Evolutionary conservation across 2,888 invertebrate genomes (phyloP).

Genomic region (Pollenia griseotomentosa): DNA sequence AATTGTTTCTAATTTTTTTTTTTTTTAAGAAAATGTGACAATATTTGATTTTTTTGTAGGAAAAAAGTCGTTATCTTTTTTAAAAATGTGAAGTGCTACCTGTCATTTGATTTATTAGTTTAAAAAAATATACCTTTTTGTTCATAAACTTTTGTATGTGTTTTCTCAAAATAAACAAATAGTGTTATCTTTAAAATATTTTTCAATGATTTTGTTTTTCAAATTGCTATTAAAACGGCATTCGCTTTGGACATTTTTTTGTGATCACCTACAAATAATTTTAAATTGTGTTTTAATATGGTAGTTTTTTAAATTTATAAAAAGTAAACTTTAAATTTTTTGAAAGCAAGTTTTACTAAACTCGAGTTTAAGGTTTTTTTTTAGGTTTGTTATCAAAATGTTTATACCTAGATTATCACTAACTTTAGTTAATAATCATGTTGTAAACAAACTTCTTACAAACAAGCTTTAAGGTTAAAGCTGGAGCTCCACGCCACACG

Average conservation of each 20-base stretch:
- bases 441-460: no score
- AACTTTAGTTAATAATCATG: no score
- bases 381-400: no score
- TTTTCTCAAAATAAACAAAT: slow-evolving; percentile 18
- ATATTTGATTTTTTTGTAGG: slow-evolving; percentile 31
- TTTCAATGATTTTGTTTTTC: not conserved
- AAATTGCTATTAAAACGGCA: not conserved
- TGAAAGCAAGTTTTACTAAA: not conserved
- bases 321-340: not conserved
- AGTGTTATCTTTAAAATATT: not conserved
- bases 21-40: slow-evolving; percentile 19
- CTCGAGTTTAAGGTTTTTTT: not conserved
- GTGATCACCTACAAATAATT: not conserved
- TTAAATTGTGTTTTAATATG: not conserved
- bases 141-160: not conserved
- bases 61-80: slow-evolving; percentile 19
- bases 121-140: slow-evolving; percentile 2
- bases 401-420: no score
- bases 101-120: slow-evolving; percentile 52
- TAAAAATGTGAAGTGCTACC: slow-evolving; percentile 53
- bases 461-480: no score
- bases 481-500: no score
- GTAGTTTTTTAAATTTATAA: not conserved
- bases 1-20: slow-evolving; percentile 8
- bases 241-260: not conserved